A percentile compares a stretch with the other conserved stretches of the same genome.
phyloP scores from a whole-genome alignment of 2,888 invertebrate species.

The Aporophyla lueneburgensis region DNA sequence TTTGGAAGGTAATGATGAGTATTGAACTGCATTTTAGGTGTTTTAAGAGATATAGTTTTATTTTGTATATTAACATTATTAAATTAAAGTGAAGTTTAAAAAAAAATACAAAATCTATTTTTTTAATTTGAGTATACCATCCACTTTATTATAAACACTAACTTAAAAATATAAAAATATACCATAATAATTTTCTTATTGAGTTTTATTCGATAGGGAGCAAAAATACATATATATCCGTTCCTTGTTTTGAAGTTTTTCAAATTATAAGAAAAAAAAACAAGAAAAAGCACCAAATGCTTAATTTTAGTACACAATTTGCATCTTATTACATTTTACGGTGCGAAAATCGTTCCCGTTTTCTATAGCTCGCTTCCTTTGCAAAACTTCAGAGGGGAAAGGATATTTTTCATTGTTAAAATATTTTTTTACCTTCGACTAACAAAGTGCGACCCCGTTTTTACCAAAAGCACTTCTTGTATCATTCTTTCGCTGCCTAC shows the following conservation, averaged over 20 bases:
- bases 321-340: slow-evolving; percentile 53
- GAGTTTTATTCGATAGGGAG: background rate
- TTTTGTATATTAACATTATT: background rate
- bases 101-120: background rate
- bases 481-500: slow-evolving; percentile 60
- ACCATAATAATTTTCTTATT: too few species aligned
- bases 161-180: background rate
- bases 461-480: slow-evolving; percentile 55
- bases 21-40: background rate
- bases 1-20: slow-evolving; percentile 33
- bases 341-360: slow-evolving; percentile 65
- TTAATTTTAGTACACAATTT: slow-evolving; percentile 60
- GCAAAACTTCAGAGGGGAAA: slow-evolving; percentile 53
- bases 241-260: slow-evolving; percentile 6
- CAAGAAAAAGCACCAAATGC: slow-evolving; percentile 33
- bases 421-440: slow-evolving; percentile 58
- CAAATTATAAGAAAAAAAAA: slow-evolving; percentile 25
- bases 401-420: slow-evolving; percentile 57
- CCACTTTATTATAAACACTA: too few species aligned
- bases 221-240: background rate
- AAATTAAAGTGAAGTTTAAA: too few species aligned
- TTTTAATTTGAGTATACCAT: background rate
- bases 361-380: slow-evolving; percentile 57
- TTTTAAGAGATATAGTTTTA: background rate
- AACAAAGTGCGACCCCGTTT: slow-evolving; percentile 50